Percentiles rank a stretch among this genome's conserved stretches.
phyloP scores from a whole-genome alignment of 2,797 vertebrate species.

The Sandelia bainsii region DNA sequence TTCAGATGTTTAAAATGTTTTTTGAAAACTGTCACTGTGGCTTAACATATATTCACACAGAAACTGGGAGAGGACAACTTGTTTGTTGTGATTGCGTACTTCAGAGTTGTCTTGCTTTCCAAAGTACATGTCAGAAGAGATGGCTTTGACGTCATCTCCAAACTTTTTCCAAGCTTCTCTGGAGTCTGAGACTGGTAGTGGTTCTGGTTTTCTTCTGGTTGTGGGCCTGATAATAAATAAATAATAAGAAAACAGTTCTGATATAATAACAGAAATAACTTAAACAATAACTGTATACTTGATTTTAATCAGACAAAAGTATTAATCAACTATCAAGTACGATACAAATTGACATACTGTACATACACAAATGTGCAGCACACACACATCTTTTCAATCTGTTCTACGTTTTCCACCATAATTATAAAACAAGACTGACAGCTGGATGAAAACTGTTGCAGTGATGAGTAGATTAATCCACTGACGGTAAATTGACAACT shows the following conservation, averaged over 20 bases:
- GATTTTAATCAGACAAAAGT: not conserved
- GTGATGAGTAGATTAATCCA: no score
- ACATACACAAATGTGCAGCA: not conserved
- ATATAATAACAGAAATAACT: not conserved
- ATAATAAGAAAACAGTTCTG: not conserved
- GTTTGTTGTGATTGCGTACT: constrained; percentile 73
- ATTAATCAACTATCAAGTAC: not conserved
- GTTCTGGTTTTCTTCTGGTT: constrained; percentile 88
- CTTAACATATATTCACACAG: not conserved
- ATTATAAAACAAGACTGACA: no score
- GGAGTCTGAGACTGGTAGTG: constrained; percentile 57
- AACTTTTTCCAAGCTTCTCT: constrained; percentile 95
- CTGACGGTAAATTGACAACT: no score
- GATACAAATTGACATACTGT: not conserved
- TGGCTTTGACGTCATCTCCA: constrained; percentile 90
- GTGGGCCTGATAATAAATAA: constrained; percentile 76
- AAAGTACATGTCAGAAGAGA: constrained; percentile 98
- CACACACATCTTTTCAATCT: no score
- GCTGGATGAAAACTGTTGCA: no score
- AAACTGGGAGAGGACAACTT: not conserved
- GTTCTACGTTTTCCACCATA: no score
- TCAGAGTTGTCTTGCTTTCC: constrained; percentile 91
- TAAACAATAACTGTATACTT: not conserved
- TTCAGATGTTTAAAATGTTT: no score
- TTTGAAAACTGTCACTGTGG: not conserved